Base-by-base conservation (phyloP, 2,888 invertebrate genomes). In the Erynnis tages region DNA sequence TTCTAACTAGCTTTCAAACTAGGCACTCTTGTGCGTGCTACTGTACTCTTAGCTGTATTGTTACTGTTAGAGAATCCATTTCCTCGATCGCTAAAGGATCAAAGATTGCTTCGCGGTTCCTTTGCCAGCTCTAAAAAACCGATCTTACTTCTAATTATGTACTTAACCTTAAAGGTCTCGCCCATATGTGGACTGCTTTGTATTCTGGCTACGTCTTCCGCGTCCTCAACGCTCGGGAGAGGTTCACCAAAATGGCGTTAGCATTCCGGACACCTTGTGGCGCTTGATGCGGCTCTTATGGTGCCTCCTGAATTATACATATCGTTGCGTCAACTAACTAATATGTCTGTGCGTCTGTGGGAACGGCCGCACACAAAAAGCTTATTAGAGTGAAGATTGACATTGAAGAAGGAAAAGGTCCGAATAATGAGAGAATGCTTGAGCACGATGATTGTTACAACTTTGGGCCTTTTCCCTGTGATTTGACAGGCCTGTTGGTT, bases 251-350 rank as follows among this genome's bases (percentile, higher is more conserved):
- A 75, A 66, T 55, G 61, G 69, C 59, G 64, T 74, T 75, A 72
- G 66, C 66, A 77, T 79, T 75, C 73, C 54, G 58, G 49, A 56
- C 60, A 63, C 58, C 48, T 59, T 66, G 65, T 67, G 71, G 71
- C 69, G 73, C 63, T 61, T 60, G 45, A 43, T 53, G 57, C 53
- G 55, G 60, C 62, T 59, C 54, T 62, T 70, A 66, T 65, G 66
- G 63, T 66, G 66, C 58, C 65, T 54, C 62, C 72, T 81, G 80
- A 77, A 82, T 82, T 77, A 81, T 71, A 77, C 76, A 79, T 79
- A 60, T 58, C 55, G 54, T 61, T 50, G 50, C 56, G 43, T 52
- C 50, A 55, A 48, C 48, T 43, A 52, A 54, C 54, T 55, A 57
- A 57, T 56, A 54, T 40, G 52, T 50, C 27, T 54, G 48, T 55